Conservation (phyloP, 1,140 invertebrate species). For the Drosophila yakuba region DNA sequence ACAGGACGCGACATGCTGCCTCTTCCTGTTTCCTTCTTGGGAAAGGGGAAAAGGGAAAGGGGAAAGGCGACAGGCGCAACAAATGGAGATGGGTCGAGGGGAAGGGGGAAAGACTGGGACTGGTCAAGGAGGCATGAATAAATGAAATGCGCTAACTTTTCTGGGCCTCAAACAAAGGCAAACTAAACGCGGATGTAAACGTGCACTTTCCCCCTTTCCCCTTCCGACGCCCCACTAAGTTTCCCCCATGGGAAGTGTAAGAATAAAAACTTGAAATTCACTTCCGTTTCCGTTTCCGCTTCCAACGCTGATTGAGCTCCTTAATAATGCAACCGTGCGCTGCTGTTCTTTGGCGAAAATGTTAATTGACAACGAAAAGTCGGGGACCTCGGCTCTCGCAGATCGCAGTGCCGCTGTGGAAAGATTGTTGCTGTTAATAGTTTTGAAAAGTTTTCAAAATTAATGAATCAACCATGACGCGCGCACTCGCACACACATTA, state of each 20-base stretch:
- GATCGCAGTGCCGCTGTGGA: constrained; percentile 35
- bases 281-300: constrained; percentile 66
- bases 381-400: constrained; percentile 15
- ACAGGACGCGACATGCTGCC: constrained; percentile 62
- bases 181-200: constrained; percentile 74
- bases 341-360: constrained; percentile 8
- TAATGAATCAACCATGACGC: constrained; percentile 76
- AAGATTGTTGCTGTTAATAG: constrained; percentile 71
- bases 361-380: constrained; percentile 57
- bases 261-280: constrained; percentile 45
- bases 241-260: constrained; percentile 24
- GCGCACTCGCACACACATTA: constrained; percentile 53
- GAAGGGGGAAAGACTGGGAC: not conserved
- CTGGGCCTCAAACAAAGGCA: constrained; percentile 65
- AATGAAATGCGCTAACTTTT: constrained; percentile 79
- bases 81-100: not conserved
- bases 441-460: constrained; percentile 72
- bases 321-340: constrained; percentile 64
- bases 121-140: constrained; percentile 77
- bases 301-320: constrained; percentile 66
- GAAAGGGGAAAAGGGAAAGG: constrained; percentile 39
- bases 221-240: constrained; percentile 18
- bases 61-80: constrained; percentile 30
- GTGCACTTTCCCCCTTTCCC: constrained; percentile 37
- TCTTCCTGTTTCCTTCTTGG: constrained; percentile 17